Conservation (phyloP, 1,140 invertebrate genomes). For the Apis florea region DNA sequence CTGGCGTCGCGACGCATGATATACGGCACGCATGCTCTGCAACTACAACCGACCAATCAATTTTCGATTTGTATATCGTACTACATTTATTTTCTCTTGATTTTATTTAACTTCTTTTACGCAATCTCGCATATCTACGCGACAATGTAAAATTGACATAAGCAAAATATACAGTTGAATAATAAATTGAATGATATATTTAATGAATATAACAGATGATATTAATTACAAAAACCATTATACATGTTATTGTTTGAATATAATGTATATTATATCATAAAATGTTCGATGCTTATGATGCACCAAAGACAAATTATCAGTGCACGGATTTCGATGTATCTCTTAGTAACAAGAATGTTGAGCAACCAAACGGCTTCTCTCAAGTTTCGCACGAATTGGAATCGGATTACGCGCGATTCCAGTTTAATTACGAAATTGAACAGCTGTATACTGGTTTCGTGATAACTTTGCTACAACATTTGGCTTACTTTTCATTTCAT, state of each 20-base stretch:
- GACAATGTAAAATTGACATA: not conserved
- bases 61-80: constrained; percentile 11
- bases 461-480: constrained; percentile 1
- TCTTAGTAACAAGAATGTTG: constrained; percentile 13
- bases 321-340: not conserved
- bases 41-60: constrained; percentile 41
- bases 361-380: constrained; percentile 34
- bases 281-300: not conserved
- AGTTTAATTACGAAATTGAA: constrained; percentile 57
- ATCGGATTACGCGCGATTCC: constrained; percentile 46
- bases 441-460: constrained; percentile 15
- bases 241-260: not conserved
- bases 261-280: not conserved
- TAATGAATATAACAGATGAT: not conserved
- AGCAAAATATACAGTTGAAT: not conserved
- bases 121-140: not conserved
- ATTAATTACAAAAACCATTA: not conserved
- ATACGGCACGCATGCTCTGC: constrained; percentile 53
- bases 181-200: not conserved
- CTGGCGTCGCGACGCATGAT: constrained; percentile 51
- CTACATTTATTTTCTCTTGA: constrained; percentile 2
- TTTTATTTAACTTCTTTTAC: constrained; percentile 32
- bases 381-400: constrained; percentile 49
- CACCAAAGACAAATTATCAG: not conserved
- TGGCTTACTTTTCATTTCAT: constrained; percentile 4